A percentile compares a stretch with the other conserved stretches of the same genome.
Evolutionary conservation across 1,140 invertebrate genomes (phyloP).

Genomic region (Mycetomoellerius zeteki): DNA sequence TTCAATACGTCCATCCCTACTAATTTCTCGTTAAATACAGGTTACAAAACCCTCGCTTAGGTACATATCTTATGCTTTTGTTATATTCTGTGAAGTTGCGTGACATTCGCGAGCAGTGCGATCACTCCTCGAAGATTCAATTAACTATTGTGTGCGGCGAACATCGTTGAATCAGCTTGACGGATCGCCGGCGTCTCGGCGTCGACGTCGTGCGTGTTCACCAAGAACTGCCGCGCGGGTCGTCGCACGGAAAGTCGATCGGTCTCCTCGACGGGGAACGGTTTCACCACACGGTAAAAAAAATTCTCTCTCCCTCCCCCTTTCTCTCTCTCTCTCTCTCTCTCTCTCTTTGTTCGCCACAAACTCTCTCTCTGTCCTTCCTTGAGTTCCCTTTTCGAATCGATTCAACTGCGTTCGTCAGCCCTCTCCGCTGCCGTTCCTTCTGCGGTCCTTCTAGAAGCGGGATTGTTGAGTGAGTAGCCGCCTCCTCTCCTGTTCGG

Average conservation of each 20-base stretch:
- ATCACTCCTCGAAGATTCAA: constrained; percentile 41
- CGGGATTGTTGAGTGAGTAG: constrained; percentile 1
- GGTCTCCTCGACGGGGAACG: constrained; percentile 47
- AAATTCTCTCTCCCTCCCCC: constrained; percentile 60
- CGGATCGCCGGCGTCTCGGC: constrained; percentile 41
- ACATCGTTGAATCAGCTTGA: constrained; percentile 19
- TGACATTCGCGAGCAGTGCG: constrained; percentile 26
- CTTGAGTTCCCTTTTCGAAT: constrained; percentile 64
- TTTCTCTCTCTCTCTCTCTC: constrained; percentile 24
- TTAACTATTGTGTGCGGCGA: constrained; percentile 39
- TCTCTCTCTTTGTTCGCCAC: too few relatives aligned
- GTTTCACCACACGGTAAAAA: constrained; percentile 72
- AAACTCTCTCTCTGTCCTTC: neutral
- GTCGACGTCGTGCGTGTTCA: constrained; percentile 1
- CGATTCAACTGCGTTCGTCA: constrained; percentile 36
- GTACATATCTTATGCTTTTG: constrained; percentile 7
- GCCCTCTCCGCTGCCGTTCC: constrained; percentile 8
- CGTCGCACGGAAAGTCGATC: constrained; percentile 75
- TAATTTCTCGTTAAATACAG: neutral
- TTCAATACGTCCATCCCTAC: neutral
- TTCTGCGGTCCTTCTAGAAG: constrained; percentile 50
- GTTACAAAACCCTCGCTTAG: neutral
- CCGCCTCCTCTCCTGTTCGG: neutral
- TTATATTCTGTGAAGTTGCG: constrained; percentile 18
- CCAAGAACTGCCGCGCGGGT: constrained; percentile 39